phyloP scores from a whole-genome alignment of 2,797 vertebrate species.

The Lagocephalus sceleratus region DNA sequence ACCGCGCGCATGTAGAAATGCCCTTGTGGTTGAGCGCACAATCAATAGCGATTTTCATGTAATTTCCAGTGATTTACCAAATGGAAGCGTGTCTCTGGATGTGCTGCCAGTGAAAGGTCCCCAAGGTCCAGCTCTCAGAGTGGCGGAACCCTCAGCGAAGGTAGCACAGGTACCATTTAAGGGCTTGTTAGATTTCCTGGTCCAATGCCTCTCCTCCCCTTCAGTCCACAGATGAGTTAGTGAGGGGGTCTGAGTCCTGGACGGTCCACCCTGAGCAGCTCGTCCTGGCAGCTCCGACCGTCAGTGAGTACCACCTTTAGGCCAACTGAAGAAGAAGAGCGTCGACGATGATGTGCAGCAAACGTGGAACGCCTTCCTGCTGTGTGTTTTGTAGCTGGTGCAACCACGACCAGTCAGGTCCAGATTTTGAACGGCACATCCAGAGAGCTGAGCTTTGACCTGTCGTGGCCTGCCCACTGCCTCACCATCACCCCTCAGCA shows the following conservation, averaged over 20 bases:
- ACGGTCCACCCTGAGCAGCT: conserved; percentile 82
- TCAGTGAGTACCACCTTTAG: conserved; percentile 77
- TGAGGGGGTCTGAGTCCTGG: conserved; percentile 74
- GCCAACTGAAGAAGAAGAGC: neutral
- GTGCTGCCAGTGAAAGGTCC: conserved; percentile 95
- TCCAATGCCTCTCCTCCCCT: neutral
- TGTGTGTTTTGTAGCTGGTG: conserved; percentile 71
- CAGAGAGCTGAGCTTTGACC: conserved; percentile 84
- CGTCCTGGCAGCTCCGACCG: conserved; percentile 77
- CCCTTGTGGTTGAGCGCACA: neutral
- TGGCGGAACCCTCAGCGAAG: conserved; percentile 57
- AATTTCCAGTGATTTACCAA: conserved; percentile 63
- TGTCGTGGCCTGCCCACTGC: conserved; percentile 96
- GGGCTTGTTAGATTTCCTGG: neutral
- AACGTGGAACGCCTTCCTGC: neutral
- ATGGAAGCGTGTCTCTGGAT: conserved; percentile 82
- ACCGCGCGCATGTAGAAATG: neutral
- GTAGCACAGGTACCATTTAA: conserved; percentile 16
- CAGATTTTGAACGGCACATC: conserved; percentile 81
- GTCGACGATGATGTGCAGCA: neutral
- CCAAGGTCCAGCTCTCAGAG: conserved; percentile 75
- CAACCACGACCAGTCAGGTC: conserved; percentile 75
- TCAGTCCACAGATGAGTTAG: conserved; percentile 44
- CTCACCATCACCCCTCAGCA: conserved; percentile 93
- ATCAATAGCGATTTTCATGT: conserved; percentile 20